These are phyloP conservation scores for Mactromeris polynyma DNA, from an alignment of 2,888 invertebrate genomes.

Conservation along the genomic window DNA sequence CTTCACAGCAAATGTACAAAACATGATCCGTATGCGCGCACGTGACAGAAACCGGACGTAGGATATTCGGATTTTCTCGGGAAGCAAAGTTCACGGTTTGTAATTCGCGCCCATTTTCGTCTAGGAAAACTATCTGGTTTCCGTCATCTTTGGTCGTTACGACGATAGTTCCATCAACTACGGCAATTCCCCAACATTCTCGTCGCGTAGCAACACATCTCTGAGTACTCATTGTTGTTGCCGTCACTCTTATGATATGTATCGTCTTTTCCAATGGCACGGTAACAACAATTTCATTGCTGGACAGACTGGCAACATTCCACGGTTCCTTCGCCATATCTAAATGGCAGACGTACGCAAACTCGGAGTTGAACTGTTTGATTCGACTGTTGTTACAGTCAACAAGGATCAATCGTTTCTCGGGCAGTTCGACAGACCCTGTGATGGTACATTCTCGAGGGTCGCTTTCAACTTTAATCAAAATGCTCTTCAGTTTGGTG, in stretches of 20 bases:
- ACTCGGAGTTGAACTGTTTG: conserved; percentile 57
- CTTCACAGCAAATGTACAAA: conserved; percentile 64
- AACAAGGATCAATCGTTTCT: conserved; percentile 54
- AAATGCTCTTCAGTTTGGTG: conserved; percentile 49
- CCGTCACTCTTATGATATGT: conserved; percentile 56
- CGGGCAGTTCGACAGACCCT: conserved; percentile 54
- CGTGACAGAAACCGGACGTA: conserved; percentile 65
- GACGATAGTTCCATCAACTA: conserved; percentile 51
- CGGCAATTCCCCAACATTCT: conserved; percentile 67
- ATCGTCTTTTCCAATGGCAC: conserved; percentile 67
- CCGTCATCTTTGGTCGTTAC: conserved; percentile 67
- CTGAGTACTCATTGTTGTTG: conserved; percentile 37
- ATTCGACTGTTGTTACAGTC: conserved; percentile 68
- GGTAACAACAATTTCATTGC: conserved; percentile 62
- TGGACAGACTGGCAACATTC: conserved; percentile 56
- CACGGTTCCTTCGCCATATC: conserved; percentile 67
- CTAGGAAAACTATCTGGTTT: conserved; percentile 60
- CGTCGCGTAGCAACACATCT: conserved; percentile 59
- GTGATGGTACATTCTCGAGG: conserved; percentile 64
- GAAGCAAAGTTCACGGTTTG: conserved; percentile 65
- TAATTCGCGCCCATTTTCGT: conserved; percentile 60
- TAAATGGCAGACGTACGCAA: conserved; percentile 53
- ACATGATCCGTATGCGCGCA: conserved; percentile 39
- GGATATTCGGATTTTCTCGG: conserved; percentile 63
- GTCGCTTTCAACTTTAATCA: conserved; percentile 50